Base-by-base conservation (phyloP, 2,797 vertebrate genomes). In the Geotrypetes seraphini region DNA sequence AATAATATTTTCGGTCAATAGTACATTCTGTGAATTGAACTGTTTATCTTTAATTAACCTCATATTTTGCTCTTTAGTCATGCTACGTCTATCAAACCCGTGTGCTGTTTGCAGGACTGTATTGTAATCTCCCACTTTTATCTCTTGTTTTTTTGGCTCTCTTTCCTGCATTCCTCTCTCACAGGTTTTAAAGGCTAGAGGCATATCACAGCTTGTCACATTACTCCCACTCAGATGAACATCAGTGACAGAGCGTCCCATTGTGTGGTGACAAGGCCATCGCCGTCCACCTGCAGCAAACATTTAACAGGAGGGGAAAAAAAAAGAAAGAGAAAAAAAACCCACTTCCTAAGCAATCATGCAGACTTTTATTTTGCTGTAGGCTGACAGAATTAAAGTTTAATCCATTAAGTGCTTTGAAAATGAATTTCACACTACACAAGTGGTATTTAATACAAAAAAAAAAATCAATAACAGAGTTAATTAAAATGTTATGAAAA, bases 11-110 rank as follows among this genome's bases (percentile, higher is more conserved):
- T 60, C 61, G 52, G 55, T 59, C 68, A 62, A 67, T 71, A 71
- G 64, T 47, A 42, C 24, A 55, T 39, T 47, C 57, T 41, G 38
- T 43, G 44, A 65, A 33, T 53, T 43, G 66, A 73, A 71, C 72
- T 84, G 83, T 89, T 91, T 91, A 82, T 66, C 75, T 92, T 91
- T 86, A 79, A 88, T 90, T 87, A 87, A 79, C 66, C 36, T 76
- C 66, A 66, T 64, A 72, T 81, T 79, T 83, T 75, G 77, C 63
- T 74, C 69, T 60, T 66, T 76, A 76, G 75, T 83, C 72, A 72
- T 71, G 69, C 66, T 53, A 33, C 10, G 42, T 63, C 67, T 56
- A 59, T 72, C 63, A 58, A n/a, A 57, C 45, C 46, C 14, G 31
- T 4, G 31, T 3, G 50, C 52, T 66, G 39, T 36, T 49, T 38